Percentiles rank a stretch among this genome's conserved stretches.
Conservation (phyloP, 2,888 invertebrate genomes). For the Nematopogon swammerdamellus region DNA sequence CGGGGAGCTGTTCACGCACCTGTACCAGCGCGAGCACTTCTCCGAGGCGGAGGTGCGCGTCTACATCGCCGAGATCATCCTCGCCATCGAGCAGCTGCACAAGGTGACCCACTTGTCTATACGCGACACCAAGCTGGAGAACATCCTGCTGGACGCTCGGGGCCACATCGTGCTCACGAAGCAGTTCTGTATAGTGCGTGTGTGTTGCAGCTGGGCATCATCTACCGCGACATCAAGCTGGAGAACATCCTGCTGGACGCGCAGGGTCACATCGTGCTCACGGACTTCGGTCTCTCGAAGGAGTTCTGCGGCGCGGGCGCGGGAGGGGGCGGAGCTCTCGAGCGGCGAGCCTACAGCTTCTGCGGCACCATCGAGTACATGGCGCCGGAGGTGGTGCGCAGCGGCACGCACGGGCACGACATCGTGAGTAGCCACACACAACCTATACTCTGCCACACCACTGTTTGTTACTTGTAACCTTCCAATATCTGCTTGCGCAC, state of each 20-base stretch:
- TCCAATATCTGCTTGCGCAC: too few species aligned
- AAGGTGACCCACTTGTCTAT: too few species aligned
- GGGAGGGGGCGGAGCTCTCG: conserved; percentile 37
- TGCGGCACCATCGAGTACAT: conserved; percentile 99
- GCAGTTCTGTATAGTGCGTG: too few species aligned
- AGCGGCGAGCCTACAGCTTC: conserved; percentile 91
- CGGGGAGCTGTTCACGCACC: conserved; percentile 95
- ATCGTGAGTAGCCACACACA: conserved; percentile 66
- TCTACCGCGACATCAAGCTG: conserved; percentile 96
- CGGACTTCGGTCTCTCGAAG: conserved; percentile 97
- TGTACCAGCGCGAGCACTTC: conserved; percentile 92
- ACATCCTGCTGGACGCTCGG: conserved; percentile 89
- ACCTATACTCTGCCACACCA: too few species aligned
- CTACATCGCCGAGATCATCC: conserved; percentile 94
- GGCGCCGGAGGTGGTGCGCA: conserved; percentile 86
- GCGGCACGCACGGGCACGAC: conserved; percentile 89
- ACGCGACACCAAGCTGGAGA: conserved; percentile 97
- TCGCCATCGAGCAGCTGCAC: conserved; percentile 93
- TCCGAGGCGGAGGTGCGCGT: conserved; percentile 85
- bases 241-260: conserved; percentile 95
- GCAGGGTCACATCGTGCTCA: conserved; percentile 92
- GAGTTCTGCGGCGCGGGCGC: conserved; percentile 68
- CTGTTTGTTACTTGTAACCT: too few species aligned
- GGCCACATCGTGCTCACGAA: conserved; percentile 97
- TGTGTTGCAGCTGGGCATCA: conserved; percentile 84